Evolutionary conservation across 2,113 vertebrate genomes (phyloP), one percentile per base, ranked within the genome.

Genomic region (Limanda limanda): DNA sequence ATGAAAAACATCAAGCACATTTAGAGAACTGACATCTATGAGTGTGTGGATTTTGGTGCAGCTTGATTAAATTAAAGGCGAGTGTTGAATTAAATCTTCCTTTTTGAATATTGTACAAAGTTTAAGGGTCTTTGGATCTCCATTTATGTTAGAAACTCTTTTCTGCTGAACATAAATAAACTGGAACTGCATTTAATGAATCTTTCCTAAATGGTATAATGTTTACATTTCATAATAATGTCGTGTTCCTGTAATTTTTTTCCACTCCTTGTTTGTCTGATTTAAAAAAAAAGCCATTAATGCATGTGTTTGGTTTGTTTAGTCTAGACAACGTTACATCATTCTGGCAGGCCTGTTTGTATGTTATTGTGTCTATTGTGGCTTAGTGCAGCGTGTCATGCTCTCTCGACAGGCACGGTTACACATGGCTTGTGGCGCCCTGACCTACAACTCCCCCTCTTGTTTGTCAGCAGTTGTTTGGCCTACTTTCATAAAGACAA

Each of bases 401-500:
- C 82, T 88, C 87, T 83, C 75, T 89, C 71, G 85, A 85, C 86
- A 85, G 84, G 80, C 85, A 77, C 76, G 68, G 91, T 86, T 86
- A 90, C 85, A 88, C 89, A 89, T 82, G 86, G 91, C 90, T 92
- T 90, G 89, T 87, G 85, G 76, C 74, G 68, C 90, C 68, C 84
- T 93, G 90, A 94, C 92, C 92, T 90, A 90, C 86, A 92, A 91
- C 91, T 78, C 87, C 89, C 91, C 87, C 86, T 83, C 88, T 87
- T 93, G 91, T 92, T 94, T 92, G 91, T 90, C 86, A 86, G 85
- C 70, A 64, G 85, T 93, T 93, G 88, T 92, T 92, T 94, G 94
- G 92, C 93, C 94, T 94, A 94, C 89, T 93, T 95, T 94, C 89
- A 86, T 89, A 67, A 90, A 85, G 91, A 93, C 90, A 92, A 95